phyloP scores from a whole-genome alignment of 2,888 invertebrate species.

The Odontocolon sp. region DNA sequence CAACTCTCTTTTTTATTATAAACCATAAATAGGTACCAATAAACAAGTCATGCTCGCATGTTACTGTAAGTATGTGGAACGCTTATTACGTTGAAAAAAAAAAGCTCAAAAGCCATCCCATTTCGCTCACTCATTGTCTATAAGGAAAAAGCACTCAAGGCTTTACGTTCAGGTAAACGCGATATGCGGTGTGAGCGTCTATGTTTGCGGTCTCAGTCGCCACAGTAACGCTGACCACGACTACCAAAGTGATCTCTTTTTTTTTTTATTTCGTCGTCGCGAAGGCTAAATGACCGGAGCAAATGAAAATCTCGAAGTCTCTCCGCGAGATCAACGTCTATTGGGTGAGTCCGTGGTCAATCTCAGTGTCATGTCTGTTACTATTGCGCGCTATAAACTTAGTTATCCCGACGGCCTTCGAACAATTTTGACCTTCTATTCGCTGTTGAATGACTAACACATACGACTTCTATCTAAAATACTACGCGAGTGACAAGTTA shows the following conservation, averaged over 20 bases:
- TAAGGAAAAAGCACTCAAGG: not conserved
- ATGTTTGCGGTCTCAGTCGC: slow-evolving; percentile 15
- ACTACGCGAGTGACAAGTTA: too few relatives aligned
- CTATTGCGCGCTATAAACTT: not conserved
- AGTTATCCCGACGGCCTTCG: slow-evolving; percentile 1
- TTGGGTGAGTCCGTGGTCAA: too few relatives aligned
- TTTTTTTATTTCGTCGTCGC: not conserved
- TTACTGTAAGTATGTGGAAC: too few relatives aligned
- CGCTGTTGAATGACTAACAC: not conserved
- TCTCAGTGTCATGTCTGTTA: not conserved
- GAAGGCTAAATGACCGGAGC: slow-evolving; percentile 15
- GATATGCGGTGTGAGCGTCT: not conserved
- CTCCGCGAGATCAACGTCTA: too few relatives aligned
- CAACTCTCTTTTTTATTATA: too few relatives aligned
- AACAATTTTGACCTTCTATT: slow-evolving; percentile 17
- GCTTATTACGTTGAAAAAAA: too few relatives aligned
- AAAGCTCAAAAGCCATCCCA: not conserved
- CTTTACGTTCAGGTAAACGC: not conserved
- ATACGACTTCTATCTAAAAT: not conserved
- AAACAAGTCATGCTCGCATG: too few relatives aligned
- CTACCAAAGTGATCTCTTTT: not conserved
- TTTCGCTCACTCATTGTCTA: not conserved
- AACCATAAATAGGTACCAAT: too few relatives aligned
- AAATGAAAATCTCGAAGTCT: not conserved
- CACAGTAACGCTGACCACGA: not conserved